Conservation (phyloP, 2,888 invertebrate species). For the Sminthurinus aureus region DNA sequence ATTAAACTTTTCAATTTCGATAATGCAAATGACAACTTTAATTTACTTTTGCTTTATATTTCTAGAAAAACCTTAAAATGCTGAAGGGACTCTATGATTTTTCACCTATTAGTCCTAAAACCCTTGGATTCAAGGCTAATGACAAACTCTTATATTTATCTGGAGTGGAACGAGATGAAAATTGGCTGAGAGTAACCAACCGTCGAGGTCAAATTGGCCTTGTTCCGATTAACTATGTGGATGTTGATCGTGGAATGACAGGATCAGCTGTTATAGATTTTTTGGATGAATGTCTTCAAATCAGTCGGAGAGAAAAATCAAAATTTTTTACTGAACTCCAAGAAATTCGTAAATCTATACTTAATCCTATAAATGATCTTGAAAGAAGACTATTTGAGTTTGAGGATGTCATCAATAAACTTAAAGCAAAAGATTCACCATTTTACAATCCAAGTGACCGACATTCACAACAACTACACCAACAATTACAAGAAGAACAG, state of each 20-base stretch:
- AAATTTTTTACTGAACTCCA: constrained; percentile 47
- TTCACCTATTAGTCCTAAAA: constrained; percentile 54
- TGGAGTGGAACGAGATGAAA: constrained; percentile 56
- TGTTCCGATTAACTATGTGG: constrained; percentile 61
- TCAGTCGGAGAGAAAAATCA: constrained; percentile 49
- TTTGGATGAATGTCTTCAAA: constrained; percentile 53
- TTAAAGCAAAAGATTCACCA: constrained; percentile 47
- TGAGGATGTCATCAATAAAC: constrained; percentile 49
- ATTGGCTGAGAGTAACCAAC: constrained; percentile 61
- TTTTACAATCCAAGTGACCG: constrained; percentile 23
- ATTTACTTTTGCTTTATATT: not conserved
- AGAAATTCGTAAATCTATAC: constrained; percentile 50
- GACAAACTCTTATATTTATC: constrained; percentile 56
- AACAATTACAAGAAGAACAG: too few species aligned
- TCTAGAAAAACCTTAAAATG: constrained; percentile 39
- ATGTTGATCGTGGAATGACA: constrained; percentile 47
- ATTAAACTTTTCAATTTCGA: too few species aligned
- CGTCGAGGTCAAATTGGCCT: constrained; percentile 60
- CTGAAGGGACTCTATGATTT: constrained; percentile 58
- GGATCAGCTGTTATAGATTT: constrained; percentile 51
- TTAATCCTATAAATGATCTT: constrained; percentile 48
- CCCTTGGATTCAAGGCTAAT: constrained; percentile 52
- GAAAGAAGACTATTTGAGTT: constrained; percentile 49
- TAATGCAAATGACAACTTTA: too few species aligned
- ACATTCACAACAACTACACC: not conserved